Conservation (phyloP, 2,888 invertebrate genomes). For the Blastobasis adustella region DNA sequence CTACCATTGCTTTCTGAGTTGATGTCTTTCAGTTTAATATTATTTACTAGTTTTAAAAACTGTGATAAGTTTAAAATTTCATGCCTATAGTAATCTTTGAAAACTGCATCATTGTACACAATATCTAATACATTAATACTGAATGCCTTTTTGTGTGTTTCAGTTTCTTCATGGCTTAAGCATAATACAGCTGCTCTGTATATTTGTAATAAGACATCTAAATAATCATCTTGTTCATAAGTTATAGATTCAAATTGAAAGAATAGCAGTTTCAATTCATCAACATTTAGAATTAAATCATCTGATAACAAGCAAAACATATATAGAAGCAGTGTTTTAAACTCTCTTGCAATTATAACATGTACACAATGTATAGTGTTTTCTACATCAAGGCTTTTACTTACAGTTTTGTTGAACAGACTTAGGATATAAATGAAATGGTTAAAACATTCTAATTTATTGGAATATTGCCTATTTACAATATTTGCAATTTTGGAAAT, state of each 20-base stretch:
- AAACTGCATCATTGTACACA: conserved; percentile 23
- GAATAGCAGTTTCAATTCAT: conserved; percentile 30
- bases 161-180: conserved; percentile 29
- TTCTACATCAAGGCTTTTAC: conserved; percentile 9
- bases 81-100: conserved; percentile 25
- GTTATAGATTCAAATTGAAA: conserved; percentile 17
- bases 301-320: conserved; percentile 31
- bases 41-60: conserved; percentile 26
- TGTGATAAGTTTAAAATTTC: conserved; percentile 34
- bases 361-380: conserved; percentile 14
- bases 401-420: conserved; percentile 27
- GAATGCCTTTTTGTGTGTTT: conserved; percentile 36
- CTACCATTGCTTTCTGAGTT: conserved; percentile 40
- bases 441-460: conserved; percentile 37
- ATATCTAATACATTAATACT: conserved; percentile 35
- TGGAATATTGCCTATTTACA: conserved; percentile 41
- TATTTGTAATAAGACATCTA: conserved; percentile 31
- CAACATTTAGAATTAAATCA: conserved; percentile 28
- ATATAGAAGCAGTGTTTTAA: conserved; percentile 36
- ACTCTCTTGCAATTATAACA: conserved; percentile 22
- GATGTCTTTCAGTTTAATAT: conserved; percentile 21
- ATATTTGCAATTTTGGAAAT: conserved; percentile 32
- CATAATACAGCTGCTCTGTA: conserved; percentile 35
- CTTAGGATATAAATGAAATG: conserved; percentile 38
- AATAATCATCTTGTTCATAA: conserved; percentile 17